Conservation (phyloP, 35 echinoderm and acorn worm genomes). For the Holothuria glaberrima region DNA sequence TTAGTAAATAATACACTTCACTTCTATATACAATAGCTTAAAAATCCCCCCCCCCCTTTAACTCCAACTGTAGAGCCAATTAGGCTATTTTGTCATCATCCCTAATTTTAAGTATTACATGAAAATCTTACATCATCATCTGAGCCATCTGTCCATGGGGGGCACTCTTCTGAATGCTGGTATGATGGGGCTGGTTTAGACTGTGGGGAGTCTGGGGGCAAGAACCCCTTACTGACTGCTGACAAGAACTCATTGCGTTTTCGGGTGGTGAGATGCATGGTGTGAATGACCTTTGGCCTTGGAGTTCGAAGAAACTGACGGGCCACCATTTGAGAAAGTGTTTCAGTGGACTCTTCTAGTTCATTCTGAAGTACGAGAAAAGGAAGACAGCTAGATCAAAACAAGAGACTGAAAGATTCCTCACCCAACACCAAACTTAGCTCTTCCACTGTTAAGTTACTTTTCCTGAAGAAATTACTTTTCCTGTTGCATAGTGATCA, state of each 20-base stretch:
- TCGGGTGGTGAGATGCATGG: conserved; percentile 78
- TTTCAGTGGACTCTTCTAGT: conserved; percentile 88
- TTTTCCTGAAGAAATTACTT: too few species aligned
- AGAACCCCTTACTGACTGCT: conserved; percentile 93
- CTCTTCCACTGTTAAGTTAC: too few species aligned
- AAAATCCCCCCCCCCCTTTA: too few species aligned
- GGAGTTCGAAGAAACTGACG: conserved; percentile 89
- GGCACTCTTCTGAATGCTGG: conserved; percentile 53
- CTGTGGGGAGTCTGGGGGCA: conserved; percentile 87
- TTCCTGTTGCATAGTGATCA: too few species aligned
- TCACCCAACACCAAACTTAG: too few species aligned
- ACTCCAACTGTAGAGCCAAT: too few species aligned
- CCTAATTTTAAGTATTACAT: neutral
- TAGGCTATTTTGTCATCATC: neutral
- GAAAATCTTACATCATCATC: conserved; percentile 79
- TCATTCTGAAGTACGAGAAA: conserved; percentile 67
- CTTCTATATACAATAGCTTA: too few species aligned
- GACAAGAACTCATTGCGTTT: conserved; percentile 96
- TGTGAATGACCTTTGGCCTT: conserved; percentile 84
- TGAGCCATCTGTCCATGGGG: conserved; percentile 75
- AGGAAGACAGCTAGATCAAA: too few species aligned
- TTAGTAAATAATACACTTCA: too few species aligned
- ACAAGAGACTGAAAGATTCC: too few species aligned
- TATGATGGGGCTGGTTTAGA: conserved; percentile 47
- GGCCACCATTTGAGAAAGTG: conserved; percentile 96